A percentile compares a stretch with the other conserved stretches of the same genome.
phyloP scores from a whole-genome alignment of 2,113 vertebrate species.

The Coptodon rendalli region DNA sequence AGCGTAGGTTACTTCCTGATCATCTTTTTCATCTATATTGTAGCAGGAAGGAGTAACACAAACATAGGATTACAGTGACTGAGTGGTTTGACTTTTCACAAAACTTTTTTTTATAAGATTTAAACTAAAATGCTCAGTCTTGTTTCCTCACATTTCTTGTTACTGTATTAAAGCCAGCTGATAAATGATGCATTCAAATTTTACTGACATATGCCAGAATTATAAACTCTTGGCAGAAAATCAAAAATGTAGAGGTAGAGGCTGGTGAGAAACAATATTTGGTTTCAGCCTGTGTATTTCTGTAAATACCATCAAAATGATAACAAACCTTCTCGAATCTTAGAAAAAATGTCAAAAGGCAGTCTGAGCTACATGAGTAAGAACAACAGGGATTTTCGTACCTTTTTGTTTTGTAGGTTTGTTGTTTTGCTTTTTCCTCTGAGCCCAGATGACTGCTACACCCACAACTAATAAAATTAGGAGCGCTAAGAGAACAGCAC shows the following conservation, averaged over 20 bases:
- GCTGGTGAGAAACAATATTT: not conserved
- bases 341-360: not conserved
- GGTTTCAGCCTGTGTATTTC: not conserved
- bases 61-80: not conserved
- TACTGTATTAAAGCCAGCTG: not conserved
- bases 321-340: accelerated
- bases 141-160: not conserved
- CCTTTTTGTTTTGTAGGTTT: not conserved
- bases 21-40: not conserved
- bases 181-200: accelerated
- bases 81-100: not conserved
- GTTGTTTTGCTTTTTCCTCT: conserved; percentile 14
- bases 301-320: not conserved
- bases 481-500: not conserved
- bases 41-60: not conserved
- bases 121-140: not conserved
- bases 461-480: not conserved
- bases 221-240: not conserved
- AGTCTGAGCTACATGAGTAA: not conserved
- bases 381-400: accelerated
- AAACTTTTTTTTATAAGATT: not conserved
- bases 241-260: not conserved
- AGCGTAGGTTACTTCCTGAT: conserved; percentile 35
- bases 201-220: not conserved
- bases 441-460: not conserved